Base-by-base conservation (phyloP, 2,113 vertebrate genomes). In the Pomatostomus ruficeps region DNA sequence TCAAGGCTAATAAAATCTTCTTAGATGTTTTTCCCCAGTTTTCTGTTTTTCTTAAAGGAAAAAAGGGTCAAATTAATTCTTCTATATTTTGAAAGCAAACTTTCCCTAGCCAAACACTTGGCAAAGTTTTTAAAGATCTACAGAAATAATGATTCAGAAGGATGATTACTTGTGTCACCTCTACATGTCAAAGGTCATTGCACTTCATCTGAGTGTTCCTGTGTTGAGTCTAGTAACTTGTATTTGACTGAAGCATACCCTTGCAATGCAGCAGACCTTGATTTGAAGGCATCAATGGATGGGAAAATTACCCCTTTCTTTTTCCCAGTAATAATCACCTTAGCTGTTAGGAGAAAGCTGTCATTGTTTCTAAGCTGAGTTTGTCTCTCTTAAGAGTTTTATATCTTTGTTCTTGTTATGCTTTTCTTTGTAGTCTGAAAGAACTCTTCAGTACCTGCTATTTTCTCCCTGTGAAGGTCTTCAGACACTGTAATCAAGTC, bases 401-500 rank as follows among this genome's bases (percentile, higher is more conserved):
- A 66, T 0, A 0, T 66, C 38, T 88, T 91, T 82, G 7, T 66
- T 71, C 55, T 88, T 54, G 38, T 66, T 83, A 73, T 7, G 11
- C 63, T 90, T 95, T 86, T 77, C 46, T 76, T 57, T 51, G 46
- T 57, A 70, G 63, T 18, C 63, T 94, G 75, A 70, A 92, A 88
- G n/a, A 71, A 22, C 79, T 92, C 79, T 90, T 93, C 54, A 80
- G 67, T 40, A 54, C 63, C 40, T 92, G 75, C 59, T 86, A 40
- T 93, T 95, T 94, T 80, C 91, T 93, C 68, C 51, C 72, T 31
- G 26, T 74, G 54, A 45, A 76, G 46, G 33, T 73, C 85, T 86
- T 83, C 51, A 93, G 90, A 90, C 51, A 80, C 42, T 80, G 24
- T 93, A 94, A 93, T 93, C 88, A 92, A 80, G 75, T 73, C 63